Percentiles rank a stretch among this genome's conserved stretches.
Conservation (phyloP, 2,113 vertebrate species). For the Pedionomus torquatus region DNA sequence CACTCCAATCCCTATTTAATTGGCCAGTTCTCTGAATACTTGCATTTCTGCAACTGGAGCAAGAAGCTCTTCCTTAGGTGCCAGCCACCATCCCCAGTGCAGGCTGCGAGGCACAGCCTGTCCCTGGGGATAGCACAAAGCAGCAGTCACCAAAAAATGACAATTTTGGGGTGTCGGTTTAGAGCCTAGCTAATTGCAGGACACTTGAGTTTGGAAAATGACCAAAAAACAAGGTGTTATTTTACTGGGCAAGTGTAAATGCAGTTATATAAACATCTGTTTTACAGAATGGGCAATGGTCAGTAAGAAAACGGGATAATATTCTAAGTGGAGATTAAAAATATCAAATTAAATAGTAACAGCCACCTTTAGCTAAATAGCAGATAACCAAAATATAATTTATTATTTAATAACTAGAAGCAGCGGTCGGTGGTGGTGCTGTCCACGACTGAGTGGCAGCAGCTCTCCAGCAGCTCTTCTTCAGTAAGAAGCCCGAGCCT, state of each 20-base stretch:
- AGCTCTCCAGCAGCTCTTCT: no score
- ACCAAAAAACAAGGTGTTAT: neutral
- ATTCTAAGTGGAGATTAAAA: neutral
- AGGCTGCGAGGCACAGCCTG: neutral
- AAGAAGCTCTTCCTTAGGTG: neutral
- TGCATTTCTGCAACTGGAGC: neutral
- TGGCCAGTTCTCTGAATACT: neutral
- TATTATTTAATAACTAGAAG: neutral
- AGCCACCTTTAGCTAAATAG: neutral
- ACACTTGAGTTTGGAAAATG: neutral
- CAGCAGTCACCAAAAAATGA: neutral
- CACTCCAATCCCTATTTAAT: neutral
- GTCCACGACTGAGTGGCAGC: no score
- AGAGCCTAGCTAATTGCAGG: neutral
- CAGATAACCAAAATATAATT: neutral
- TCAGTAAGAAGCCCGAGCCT: no score
- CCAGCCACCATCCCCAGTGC: neutral
- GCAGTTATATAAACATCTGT: neutral
- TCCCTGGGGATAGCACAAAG: neutral
- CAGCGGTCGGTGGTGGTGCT: neutral
- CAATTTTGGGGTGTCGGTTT: neutral
- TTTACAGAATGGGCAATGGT: neutral
- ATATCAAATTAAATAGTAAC: neutral
- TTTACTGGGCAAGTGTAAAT: neutral
- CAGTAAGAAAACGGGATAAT: neutral